These are phyloP conservation scores for Icerya purchasi DNA, from an alignment of 2,888 invertebrate genomes.

Conservation along the genomic window DNA sequence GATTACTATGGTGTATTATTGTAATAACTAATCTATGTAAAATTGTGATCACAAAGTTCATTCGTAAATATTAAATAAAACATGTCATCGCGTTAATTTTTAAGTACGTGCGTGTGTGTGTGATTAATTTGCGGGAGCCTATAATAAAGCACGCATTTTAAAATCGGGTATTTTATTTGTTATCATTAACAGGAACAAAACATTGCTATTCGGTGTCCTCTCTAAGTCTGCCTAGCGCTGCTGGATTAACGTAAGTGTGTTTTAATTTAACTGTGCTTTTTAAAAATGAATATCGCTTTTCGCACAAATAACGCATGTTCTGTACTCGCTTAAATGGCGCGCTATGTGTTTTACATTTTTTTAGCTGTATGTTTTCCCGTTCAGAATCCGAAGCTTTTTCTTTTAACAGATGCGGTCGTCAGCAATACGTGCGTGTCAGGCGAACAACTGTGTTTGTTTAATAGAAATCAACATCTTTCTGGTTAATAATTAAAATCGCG, in stretches of 20 bases:
- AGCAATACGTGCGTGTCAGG: no score
- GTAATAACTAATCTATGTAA: not conserved
- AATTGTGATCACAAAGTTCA: not conserved
- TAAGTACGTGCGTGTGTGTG: slow-evolving; percentile 6
- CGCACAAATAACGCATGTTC: not conserved
- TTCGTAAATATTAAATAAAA: not conserved
- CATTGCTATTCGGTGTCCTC: slow-evolving; percentile 6
- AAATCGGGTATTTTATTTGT: no score
- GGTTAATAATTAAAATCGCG: no score
- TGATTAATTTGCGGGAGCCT: slow-evolving; percentile 7
- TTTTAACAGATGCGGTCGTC: no score
- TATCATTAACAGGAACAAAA: slow-evolving; percentile 11
- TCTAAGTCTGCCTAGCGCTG: slow-evolving; percentile 7
- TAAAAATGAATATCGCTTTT: not conserved
- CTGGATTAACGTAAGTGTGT: slow-evolving; percentile 8
- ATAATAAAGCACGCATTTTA: no score
- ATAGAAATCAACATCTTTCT: no score
- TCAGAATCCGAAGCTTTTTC: not conserved
- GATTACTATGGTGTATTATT: not conserved
- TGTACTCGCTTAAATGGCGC: not conserved
- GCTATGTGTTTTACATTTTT: not conserved
- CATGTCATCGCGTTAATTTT: no score
- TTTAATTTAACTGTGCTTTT: no score
- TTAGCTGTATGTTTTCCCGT: not conserved
- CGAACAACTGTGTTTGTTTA: no score